Percentiles rank a stretch among this genome's conserved stretches.
These are phyloP conservation scores for Micropterix aruncella DNA, from an alignment of 2,888 invertebrate species.

Conservation along the genomic window DNA sequence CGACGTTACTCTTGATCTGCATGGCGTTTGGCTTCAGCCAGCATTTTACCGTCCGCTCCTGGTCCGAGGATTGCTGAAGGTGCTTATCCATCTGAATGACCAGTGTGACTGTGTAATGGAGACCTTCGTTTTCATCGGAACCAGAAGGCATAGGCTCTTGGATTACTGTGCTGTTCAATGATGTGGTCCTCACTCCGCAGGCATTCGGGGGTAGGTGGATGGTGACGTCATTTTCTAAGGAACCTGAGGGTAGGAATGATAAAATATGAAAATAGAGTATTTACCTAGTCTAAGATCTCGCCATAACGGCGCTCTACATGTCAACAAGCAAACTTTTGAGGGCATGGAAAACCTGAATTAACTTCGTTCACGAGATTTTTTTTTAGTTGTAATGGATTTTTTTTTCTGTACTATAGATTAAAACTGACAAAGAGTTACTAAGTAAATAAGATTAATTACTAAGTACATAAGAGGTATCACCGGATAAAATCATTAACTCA, in stretches of 20 bases:
- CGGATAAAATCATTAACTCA: too few species aligned
- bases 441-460: too few species aligned
- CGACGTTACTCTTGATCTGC: constrained; percentile 37
- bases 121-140: constrained; percentile 28
- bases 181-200: constrained; percentile 52
- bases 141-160: constrained; percentile 17
- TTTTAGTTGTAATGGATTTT: too few species aligned
- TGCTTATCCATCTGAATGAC: constrained; percentile 63
- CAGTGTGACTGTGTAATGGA: constrained; percentile 51
- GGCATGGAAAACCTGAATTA: too few species aligned
- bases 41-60: constrained; percentile 49
- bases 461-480: too few species aligned
- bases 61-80: constrained; percentile 58
- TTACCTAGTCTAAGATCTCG: too few species aligned
- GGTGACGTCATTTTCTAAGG: constrained; percentile 26
- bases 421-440: too few species aligned
- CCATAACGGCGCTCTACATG: too few species aligned
- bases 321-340: too few species aligned
- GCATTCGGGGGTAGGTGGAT: constrained; percentile 45
- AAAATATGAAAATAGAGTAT: not conserved
- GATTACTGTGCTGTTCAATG: constrained; percentile 23
- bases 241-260: constrained; percentile 21
- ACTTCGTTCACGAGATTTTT: too few species aligned
- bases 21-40: constrained; percentile 38
- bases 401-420: too few species aligned